These are phyloP conservation scores for Capromys pilorides DNA, from an alignment of 2,797 vertebrate genomes.

Conservation along the genomic window DNA sequence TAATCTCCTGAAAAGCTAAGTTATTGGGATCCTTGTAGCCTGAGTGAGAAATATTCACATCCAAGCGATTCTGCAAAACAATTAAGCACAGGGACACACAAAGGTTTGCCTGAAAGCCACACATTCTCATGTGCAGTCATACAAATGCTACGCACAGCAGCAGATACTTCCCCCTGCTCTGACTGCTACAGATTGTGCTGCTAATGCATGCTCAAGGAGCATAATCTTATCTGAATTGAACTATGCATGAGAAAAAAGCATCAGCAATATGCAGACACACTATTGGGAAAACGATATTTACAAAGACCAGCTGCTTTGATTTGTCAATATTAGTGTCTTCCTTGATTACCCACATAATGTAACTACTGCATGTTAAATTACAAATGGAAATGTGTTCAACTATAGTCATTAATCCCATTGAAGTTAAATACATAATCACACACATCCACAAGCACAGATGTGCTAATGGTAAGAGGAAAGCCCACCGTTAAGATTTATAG, in stretches of 20 bases:
- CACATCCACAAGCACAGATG: background rate
- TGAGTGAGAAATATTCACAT: conserved; percentile 79
- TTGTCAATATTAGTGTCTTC: background rate
- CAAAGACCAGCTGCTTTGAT: background rate
- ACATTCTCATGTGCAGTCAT: background rate
- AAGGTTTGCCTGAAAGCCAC: background rate
- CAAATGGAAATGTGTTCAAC: background rate
- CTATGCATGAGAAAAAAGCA: background rate
- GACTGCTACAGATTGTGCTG: background rate
- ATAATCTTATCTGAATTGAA: background rate
- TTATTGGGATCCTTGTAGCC: conserved; percentile 86
- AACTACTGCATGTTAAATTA: background rate
- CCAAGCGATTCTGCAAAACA: conserved; percentile 85
- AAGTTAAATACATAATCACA: background rate
- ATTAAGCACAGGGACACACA: conserved; percentile 34
- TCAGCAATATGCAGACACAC: background rate
- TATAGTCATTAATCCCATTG: background rate
- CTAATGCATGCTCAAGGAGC: background rate
- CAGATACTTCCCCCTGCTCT: background rate
- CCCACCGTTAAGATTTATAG: background rate
- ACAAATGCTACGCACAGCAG: background rate
- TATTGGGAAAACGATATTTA: background rate
- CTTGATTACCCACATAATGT: background rate
- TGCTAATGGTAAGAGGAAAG: background rate
- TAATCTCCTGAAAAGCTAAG: conserved; percentile 89